Conservation (phyloP, 2,113 vertebrate species). For the Peromyscus polionotus region DNA sequence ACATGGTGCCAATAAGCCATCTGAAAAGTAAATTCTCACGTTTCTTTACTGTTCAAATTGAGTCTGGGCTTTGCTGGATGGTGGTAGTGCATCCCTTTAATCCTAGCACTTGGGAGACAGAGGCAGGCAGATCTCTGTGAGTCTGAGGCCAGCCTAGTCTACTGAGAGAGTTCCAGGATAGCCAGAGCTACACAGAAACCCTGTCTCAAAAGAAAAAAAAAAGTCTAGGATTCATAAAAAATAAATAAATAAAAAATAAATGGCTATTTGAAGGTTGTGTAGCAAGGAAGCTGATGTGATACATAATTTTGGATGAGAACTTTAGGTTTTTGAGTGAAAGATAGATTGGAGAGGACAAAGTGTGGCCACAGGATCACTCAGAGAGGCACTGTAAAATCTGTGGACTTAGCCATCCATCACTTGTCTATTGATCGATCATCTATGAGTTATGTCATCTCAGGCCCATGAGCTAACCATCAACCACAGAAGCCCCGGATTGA, state of each 20-base stretch:
- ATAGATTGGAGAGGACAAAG: neutral
- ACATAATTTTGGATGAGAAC: neutral
- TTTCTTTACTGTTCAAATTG: neutral
- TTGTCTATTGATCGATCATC: neutral
- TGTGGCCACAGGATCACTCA: neutral
- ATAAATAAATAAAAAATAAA: too few relatives aligned
- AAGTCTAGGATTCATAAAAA: neutral
- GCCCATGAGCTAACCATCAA: neutral
- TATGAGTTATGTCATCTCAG: neutral
- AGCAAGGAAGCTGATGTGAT: neutral
- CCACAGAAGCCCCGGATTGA: neutral
- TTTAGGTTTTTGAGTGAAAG: neutral
- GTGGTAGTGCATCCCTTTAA: too few relatives aligned
- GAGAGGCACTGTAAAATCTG: neutral
- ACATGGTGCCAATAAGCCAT: neutral
- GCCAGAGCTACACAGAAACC: too few relatives aligned
- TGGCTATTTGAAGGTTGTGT: neutral
- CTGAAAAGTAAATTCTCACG: neutral
- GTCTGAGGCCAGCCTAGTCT: too few relatives aligned
- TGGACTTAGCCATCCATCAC: neutral
- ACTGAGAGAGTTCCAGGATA: too few relatives aligned
- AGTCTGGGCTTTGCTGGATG: neutral
- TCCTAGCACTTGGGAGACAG: too few relatives aligned
- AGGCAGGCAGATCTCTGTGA: too few relatives aligned
- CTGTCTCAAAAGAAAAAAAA: too few relatives aligned